Conservation (phyloP, 2,797 vertebrate species). For the Sparidentex hasta region DNA sequence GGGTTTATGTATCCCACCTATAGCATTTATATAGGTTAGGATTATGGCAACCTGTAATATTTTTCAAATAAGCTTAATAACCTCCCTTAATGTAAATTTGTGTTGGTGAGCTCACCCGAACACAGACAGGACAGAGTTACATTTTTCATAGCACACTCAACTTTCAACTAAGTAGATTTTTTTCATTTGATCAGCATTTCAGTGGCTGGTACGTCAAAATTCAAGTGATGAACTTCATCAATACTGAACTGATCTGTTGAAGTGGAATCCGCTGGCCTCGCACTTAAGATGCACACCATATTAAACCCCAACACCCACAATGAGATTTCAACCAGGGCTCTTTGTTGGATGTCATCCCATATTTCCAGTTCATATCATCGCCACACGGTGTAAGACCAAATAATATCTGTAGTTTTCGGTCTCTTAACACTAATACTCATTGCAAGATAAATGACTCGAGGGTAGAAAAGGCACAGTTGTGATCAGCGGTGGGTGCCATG, state of each 20-base stretch:
- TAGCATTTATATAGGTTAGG: neutral
- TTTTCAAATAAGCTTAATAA: neutral
- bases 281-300: neutral
- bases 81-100: too few species aligned
- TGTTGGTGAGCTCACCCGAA: too few species aligned
- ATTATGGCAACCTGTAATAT: neutral
- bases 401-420: too few species aligned
- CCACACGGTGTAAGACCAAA: neutral
- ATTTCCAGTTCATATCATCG: constrained; percentile 8
- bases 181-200: too few species aligned
- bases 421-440: too few species aligned
- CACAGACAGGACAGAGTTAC: neutral
- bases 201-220: neutral
- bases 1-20: neutral
- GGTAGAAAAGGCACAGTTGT: neutral
- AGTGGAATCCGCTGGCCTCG: neutral
- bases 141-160: neutral
- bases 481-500: too few species aligned
- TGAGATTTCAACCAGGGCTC: neutral
- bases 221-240: neutral
- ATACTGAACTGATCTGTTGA: neutral
- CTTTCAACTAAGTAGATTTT: neutral
- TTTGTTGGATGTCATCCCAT: neutral
- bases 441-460: neutral
- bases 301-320: too few species aligned